Evolutionary conservation across 2,888 invertebrate species (phyloP).

Genomic region (Endotricha flammealis): DNA sequence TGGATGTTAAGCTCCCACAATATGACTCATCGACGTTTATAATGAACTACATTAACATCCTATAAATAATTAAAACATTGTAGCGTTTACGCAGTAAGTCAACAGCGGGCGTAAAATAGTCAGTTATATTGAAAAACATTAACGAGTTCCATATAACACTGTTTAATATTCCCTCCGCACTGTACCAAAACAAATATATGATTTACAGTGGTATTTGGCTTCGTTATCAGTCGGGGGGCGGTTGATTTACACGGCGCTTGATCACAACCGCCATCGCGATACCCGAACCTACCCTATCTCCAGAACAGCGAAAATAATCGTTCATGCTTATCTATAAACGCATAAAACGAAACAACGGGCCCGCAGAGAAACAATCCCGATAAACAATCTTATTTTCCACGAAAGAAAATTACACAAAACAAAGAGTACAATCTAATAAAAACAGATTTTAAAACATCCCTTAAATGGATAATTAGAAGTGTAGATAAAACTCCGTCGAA

Average conservation of each 20-base stretch:
- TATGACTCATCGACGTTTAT: background rate
- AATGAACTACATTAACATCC: background rate
- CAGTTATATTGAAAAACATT: conserved; percentile 9
- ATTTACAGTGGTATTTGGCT: conserved; percentile 60
- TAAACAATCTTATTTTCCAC: conserved; percentile 24
- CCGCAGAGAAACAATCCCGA: conserved; percentile 25
- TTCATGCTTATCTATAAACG: conserved; percentile 37
- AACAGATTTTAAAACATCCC: conserved; percentile 32
- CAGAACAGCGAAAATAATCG: conserved; percentile 45
- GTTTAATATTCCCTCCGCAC: conserved; percentile 42
- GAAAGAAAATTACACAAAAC: conserved; percentile 21
- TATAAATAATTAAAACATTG: background rate
- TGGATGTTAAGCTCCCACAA: no score
- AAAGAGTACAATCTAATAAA: conserved; percentile 24
- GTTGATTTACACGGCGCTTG: conserved; percentile 64
- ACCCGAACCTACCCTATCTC: conserved; percentile 30
- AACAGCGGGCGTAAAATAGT: background rate
- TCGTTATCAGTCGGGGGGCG: conserved; percentile 62
- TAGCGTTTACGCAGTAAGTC: no score
- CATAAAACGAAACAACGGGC: conserved; percentile 35
- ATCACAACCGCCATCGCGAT: conserved; percentile 23
- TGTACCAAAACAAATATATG: conserved; percentile 64
- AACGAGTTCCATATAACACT: conserved; percentile 24
- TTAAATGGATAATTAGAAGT: conserved; percentile 45
- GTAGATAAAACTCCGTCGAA: conserved; percentile 39